Percentiles rank a stretch among this genome's conserved stretches.
phyloP scores from a whole-genome alignment of 2,113 vertebrate species.

The Typhlomys cinereus region DNA sequence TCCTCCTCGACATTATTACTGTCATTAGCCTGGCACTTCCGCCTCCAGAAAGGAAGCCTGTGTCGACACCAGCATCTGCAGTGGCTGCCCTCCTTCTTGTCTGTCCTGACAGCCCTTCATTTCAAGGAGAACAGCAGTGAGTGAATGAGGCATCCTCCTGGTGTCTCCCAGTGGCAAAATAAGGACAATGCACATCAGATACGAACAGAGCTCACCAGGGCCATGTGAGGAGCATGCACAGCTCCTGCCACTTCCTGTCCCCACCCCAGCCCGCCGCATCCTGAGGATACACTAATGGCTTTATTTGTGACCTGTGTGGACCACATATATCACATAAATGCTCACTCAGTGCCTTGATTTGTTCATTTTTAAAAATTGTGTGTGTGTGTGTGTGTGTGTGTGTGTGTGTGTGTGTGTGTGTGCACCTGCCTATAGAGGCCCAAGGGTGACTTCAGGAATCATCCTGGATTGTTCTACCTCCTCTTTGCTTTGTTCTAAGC shows the following conservation, averaged over 20 bases:
- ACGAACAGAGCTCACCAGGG: background rate
- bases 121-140: background rate
- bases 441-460: too few relatives aligned
- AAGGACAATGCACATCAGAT: background rate
- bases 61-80: slow-evolving; percentile 31
- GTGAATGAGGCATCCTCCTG: background rate
- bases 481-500: too few relatives aligned
- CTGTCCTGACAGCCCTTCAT: slow-evolving; percentile 40
- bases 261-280: background rate
- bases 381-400: background rate
- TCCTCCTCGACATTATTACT: background rate
- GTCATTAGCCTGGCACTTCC: slow-evolving; percentile 9
- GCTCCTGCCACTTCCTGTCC: background rate
- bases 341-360: background rate
- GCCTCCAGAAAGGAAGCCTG: slow-evolving; percentile 14
- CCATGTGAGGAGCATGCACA: background rate
- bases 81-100: background rate
- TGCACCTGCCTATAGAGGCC: too few relatives aligned
- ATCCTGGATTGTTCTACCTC: too few relatives aligned
- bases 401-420: too few relatives aligned
- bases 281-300: background rate
- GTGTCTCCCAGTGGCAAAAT: slow-evolving; percentile 23
- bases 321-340: background rate
- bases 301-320: background rate
- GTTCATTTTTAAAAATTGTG: background rate